Evolutionary conservation across 2,888 invertebrate species (phyloP).

Genomic region (Nomada goodeniana): DNA sequence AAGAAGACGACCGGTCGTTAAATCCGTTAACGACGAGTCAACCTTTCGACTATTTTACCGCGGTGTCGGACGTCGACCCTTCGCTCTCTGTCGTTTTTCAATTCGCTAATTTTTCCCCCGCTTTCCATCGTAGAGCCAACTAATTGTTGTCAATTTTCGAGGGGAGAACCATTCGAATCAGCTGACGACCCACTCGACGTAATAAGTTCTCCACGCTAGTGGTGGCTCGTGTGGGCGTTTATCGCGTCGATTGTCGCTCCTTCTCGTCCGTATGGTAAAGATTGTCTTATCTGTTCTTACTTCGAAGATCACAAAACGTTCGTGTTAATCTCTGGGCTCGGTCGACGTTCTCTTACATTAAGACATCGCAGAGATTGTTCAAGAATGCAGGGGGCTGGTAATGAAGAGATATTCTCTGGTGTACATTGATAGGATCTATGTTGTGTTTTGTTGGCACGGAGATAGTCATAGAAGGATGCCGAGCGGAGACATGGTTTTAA

Average conservation of each 20-base stretch:
- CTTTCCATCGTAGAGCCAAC: slow-evolving; percentile 11
- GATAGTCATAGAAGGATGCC: slow-evolving; percentile 20
- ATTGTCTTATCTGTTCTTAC: slow-evolving; percentile 52
- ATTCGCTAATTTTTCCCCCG: slow-evolving; percentile 29
- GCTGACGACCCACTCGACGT: slow-evolving; percentile 50
- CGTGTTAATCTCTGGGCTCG: slow-evolving; percentile 35
- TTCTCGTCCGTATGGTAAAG: slow-evolving; percentile 19
- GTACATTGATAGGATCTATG: slow-evolving; percentile 15
- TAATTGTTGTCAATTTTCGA: slow-evolving; percentile 63
- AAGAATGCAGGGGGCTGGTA: slow-evolving; percentile 26
- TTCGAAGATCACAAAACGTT: slow-evolving; percentile 47
- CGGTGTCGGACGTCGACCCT: slow-evolving; percentile 53
- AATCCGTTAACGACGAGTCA: slow-evolving; percentile 40
- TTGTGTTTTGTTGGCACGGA: slow-evolving; percentile 13
- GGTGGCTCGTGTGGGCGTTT: slow-evolving; percentile 59
- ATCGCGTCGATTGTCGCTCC: slow-evolving; percentile 39
- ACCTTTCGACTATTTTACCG: slow-evolving; percentile 13
- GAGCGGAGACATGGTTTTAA: slow-evolving; percentile 13
- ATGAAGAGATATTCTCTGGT: slow-evolving; percentile 25
- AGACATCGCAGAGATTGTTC: neutral
- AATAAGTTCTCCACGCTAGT: slow-evolving; percentile 44
- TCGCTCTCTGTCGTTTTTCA: slow-evolving; percentile 2
- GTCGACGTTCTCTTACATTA: slow-evolving; percentile 2
- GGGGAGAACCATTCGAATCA: slow-evolving; percentile 37
- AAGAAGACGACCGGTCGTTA: slow-evolving; percentile 15